These are phyloP conservation scores for Pterostichus niger DNA, from an alignment of 2,888 invertebrate species.

Conservation along the genomic window DNA sequence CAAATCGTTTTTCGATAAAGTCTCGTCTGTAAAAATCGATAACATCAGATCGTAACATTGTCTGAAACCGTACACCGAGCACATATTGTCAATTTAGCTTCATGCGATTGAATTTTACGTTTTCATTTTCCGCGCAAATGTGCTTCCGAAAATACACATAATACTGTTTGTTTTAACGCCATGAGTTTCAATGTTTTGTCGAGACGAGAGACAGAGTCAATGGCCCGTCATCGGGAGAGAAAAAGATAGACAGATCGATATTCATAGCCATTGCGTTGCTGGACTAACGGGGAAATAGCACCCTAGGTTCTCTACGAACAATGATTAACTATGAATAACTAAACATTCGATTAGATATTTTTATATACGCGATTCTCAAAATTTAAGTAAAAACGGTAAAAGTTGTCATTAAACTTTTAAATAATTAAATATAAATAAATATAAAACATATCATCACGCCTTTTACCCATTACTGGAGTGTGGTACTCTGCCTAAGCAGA, in stretches of 20 bases:
- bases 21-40: constrained; percentile 35
- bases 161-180: constrained; percentile 44
- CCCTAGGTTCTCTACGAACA: too few species aligned
- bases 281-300: neutral
- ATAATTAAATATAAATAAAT: too few species aligned
- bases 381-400: too few species aligned
- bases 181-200: constrained; percentile 6
- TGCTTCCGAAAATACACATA: constrained; percentile 53
- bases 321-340: neutral
- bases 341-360: too few species aligned
- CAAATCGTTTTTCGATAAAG: constrained; percentile 35
- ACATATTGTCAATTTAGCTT: constrained; percentile 54
- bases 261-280: constrained; percentile 29
- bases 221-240: constrained; percentile 38
- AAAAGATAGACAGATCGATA: constrained; percentile 62
- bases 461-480: too few species aligned
- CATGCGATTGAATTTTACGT: constrained; percentile 54
- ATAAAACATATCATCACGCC: too few species aligned
- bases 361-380: too few species aligned
- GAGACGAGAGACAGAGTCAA: constrained; percentile 50
- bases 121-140: constrained; percentile 51
- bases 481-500: too few species aligned
- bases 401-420: too few species aligned
- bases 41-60: constrained; percentile 47
- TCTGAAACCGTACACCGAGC: constrained; percentile 29